Evolutionary conservation across 1,140 invertebrate species (phyloP), one percentile per base, ranked within the genome.

Genomic region (Cardiocondyla obscurior): DNA sequence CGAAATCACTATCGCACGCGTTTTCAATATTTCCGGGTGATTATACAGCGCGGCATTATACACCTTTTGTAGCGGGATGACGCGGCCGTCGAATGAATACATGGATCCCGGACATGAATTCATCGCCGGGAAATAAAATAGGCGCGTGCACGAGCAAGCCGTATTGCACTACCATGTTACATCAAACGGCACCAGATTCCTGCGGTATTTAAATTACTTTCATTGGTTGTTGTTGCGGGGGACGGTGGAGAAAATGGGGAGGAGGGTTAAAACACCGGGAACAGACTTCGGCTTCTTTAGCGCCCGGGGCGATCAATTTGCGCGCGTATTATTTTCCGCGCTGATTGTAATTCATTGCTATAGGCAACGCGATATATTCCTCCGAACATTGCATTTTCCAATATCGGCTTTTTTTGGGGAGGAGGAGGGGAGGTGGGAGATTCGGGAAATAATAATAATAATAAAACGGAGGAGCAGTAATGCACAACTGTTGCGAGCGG

Each of bases 151-250:
- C 19, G 44, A 51, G 51, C 33, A 33, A 55, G 22, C 46, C 19
- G 19, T 28, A 62, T 49, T 19, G 5, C 28, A 10, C 42, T 39
- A 4, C 25, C 28, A n/a, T n/a, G 60, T 74, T 44, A 53, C 19
- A 46, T 74, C 36, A 65, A 67, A 53, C 16, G 1, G 12, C 16
- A 3, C 19, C 22, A 16, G 25, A 79, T 79, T 79, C 2, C 62
- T 79, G 62, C 46, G 33, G 30, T 77, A 58, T 69, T 79, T 53
- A 79, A 79, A 79, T 67, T 55, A 67, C 49, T 62, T 49, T 76
- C 57, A 39, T 62, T 44, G n/a, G 6, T 76, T 49, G 33, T 60
- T 30, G 49, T 44, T 14, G 19, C 6, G 2, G 14, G 19, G 19
- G n/a, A n/a, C n/a, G n/a, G n/a, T n/a, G n/a, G n/a, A n/a, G n/a